Evolutionary conservation across 23 tunicate species (phyloP).

Genomic region (Botrylloides violaceus): DNA sequence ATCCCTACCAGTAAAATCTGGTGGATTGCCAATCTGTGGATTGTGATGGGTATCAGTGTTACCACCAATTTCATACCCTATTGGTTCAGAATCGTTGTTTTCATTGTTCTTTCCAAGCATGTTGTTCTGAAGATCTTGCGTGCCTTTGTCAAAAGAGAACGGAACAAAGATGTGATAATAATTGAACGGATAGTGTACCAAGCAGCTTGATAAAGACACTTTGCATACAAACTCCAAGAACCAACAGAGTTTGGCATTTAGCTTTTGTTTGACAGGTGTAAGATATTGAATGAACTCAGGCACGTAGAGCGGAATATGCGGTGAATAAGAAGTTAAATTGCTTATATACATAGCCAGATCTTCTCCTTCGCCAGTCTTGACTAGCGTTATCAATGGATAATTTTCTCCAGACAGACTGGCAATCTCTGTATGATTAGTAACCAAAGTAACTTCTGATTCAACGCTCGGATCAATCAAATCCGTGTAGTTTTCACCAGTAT

Average conservation of each 20-base stretch:
- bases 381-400: constrained; percentile 31
- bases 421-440: constrained; percentile 52
- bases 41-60: neutral
- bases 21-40: neutral
- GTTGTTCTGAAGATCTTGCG: neutral
- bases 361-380: constrained; percentile 62
- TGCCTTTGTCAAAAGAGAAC: neutral
- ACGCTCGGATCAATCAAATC: constrained; percentile 59
- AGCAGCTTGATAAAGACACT: constrained; percentile 14
- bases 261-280: constrained; percentile 10
- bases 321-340: neutral
- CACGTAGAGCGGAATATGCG: constrained; percentile 2
- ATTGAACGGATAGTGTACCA: constrained; percentile 21
- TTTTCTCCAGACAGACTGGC: neutral
- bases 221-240: constrained; percentile 87
- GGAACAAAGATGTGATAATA: constrained; percentile 1
- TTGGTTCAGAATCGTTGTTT: neutral
- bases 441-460: constrained; percentile 72
- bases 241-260: constrained; percentile 78
- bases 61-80: neutral
- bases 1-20: neutral
- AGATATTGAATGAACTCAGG: constrained; percentile 8
- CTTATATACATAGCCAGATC: constrained; percentile 9
- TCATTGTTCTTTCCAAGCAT: neutral
- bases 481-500: constrained; percentile 6